phyloP scores from a whole-genome alignment of 2,888 invertebrate genomes.

The Ecdyonurus torrentis region DNA sequence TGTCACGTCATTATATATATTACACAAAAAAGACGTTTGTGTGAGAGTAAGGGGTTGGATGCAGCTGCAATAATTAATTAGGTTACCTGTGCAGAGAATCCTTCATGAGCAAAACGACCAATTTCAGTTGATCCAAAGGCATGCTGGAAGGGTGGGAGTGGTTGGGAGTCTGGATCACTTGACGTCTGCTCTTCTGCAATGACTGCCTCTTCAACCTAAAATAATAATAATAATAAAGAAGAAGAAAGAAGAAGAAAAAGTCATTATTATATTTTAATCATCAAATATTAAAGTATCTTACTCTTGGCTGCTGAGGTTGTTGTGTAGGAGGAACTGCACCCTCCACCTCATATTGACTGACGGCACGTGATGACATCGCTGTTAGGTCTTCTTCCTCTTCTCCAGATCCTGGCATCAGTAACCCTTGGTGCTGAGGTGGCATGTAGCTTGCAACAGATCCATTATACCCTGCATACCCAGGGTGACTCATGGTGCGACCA shows the following conservation, averaged over 20 bases:
- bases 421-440: not conserved
- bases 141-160: constrained; percentile 66
- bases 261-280: too few relatives aligned
- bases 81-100: constrained; percentile 11
- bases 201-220: not conserved
- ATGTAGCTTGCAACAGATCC: not conserved
- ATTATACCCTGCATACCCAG: not conserved
- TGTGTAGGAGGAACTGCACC: not conserved
- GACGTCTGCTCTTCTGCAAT: not conserved
- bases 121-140: constrained; percentile 76
- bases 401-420: not conserved
- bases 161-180: constrained; percentile 22
- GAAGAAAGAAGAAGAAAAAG: too few relatives aligned
- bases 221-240: too few relatives aligned
- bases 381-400: not conserved
- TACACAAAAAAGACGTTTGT: too few relatives aligned
- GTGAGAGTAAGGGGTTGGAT: too few relatives aligned
- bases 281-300: not conserved
- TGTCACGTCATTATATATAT: too few relatives aligned
- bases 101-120: constrained; percentile 49
- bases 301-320: not conserved
- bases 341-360: not conserved
- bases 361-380: not conserved
- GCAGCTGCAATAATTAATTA: too few relatives aligned
- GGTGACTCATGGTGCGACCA: not conserved